phyloP scores from a whole-genome alignment of 2,888 invertebrate species.

The Drosophila suboccidentalis region DNA sequence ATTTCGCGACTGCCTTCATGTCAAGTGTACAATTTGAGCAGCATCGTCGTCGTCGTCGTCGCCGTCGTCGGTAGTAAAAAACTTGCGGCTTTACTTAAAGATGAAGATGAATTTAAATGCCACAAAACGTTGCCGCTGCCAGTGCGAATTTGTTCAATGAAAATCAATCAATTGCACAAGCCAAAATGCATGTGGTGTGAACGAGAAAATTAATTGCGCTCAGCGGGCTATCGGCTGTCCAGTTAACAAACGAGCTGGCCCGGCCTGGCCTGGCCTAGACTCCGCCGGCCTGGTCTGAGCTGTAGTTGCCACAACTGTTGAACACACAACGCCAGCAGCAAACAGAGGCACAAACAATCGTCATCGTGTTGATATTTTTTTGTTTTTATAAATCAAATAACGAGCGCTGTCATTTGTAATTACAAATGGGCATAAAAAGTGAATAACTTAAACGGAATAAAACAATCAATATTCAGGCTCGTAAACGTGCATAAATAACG shows the following conservation, averaged over 20 bases:
- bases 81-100: constrained; percentile 35
- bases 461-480: constrained; percentile 10
- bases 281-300: background rate
- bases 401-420: constrained; percentile 67
- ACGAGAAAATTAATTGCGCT: constrained; percentile 70
- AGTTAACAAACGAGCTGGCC: constrained; percentile 61
- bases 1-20: constrained; percentile 1
- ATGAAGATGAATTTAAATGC: constrained; percentile 30
- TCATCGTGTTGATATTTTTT: constrained; percentile 3
- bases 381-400: constrained; percentile 34
- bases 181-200: constrained; percentile 60
- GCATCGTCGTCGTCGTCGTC: constrained; percentile 3
- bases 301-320: constrained; percentile 47
- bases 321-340: constrained; percentile 19
- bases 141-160: constrained; percentile 41
- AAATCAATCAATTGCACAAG: constrained; percentile 72
- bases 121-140: constrained; percentile 11
- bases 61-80: constrained; percentile 23
- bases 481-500: constrained; percentile 29
- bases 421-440: constrained; percentile 54
- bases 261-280: constrained; percentile 23
- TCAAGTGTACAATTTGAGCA: constrained; percentile 17
- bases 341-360: background rate
- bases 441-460: constrained; percentile 39
- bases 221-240: constrained; percentile 52